Conservation (phyloP, 2,113 vertebrate species). For the Psettodes erumei region DNA sequence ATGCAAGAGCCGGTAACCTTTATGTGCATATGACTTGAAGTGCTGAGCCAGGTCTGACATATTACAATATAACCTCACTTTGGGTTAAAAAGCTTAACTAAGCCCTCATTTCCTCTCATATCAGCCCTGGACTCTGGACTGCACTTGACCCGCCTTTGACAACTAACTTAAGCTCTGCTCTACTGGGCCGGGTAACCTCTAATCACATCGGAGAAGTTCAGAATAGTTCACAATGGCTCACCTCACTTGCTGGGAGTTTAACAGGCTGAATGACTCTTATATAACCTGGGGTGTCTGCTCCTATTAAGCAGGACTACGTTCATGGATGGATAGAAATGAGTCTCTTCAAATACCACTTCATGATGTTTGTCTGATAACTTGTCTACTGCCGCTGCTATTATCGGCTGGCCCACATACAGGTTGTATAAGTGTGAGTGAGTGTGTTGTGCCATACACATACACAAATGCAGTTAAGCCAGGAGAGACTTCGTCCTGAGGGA, state of each 20-base stretch:
- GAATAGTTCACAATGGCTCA: conserved; percentile 17
- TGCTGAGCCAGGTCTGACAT: conserved; percentile 28
- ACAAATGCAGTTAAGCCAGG: neutral
- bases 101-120: conserved; percentile 7
- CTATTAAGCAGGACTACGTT: neutral
- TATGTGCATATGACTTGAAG: conserved; percentile 8
- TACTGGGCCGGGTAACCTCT: neutral
- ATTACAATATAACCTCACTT: conserved; percentile 7
- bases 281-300: conserved; percentile 15
- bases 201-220: conserved; percentile 11
- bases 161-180: conserved; percentile 19
- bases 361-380: conserved; percentile 36
- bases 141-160: neutral
- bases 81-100: conserved; percentile 34
- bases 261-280: conserved; percentile 15
- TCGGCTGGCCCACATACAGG: conserved; percentile 50
- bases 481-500: no score
- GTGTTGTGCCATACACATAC: neutral
- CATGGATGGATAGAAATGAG: conserved; percentile 25
- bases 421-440: conserved; percentile 19
- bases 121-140: conserved; percentile 56
- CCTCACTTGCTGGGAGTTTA: conserved; percentile 2
- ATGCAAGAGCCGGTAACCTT: neutral
- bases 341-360: neutral
- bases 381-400: conserved; percentile 39